Evolutionary conservation across 2,797 vertebrate genomes (phyloP).

Genomic region (Pristis pectinata): DNA sequence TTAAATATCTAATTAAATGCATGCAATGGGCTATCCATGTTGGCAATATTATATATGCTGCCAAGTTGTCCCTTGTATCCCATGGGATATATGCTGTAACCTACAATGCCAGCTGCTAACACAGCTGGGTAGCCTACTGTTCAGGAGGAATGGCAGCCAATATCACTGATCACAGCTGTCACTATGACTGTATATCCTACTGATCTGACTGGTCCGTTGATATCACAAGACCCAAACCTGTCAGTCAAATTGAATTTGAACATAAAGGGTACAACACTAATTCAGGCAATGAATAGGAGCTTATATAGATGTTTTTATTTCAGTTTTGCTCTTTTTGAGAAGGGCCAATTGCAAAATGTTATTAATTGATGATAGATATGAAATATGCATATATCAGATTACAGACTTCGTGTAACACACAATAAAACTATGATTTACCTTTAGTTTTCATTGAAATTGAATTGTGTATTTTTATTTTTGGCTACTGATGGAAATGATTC

Average conservation of each 20-base stretch:
- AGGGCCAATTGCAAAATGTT: not conserved
- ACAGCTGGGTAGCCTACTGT: conserved; percentile 28
- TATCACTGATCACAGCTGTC: conserved; percentile 8
- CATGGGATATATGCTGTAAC: not conserved
- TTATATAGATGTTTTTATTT: not conserved
- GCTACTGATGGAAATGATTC: not conserved
- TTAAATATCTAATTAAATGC: not conserved
- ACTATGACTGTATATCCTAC: not conserved
- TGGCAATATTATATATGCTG: conserved; percentile 14
- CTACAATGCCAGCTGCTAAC: conserved; percentile 6
- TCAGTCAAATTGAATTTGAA: conserved; percentile 29
- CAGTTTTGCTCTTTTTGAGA: not conserved
- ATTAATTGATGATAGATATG: too few species aligned
- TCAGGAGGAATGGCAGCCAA: not conserved
- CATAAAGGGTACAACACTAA: not conserved
- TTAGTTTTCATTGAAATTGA: not conserved
- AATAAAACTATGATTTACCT: not conserved
- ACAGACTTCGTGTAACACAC: too few species aligned
- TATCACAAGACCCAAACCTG: not conserved
- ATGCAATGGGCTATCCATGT: not conserved
- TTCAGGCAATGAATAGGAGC: not conserved
- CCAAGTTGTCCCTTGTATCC: not conserved
- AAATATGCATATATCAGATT: too few species aligned
- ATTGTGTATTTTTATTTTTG: not conserved
- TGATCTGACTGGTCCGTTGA: conserved; percentile 30